Conservation (phyloP, 2,113 vertebrate species). For the Gopherus flavomarginatus region DNA sequence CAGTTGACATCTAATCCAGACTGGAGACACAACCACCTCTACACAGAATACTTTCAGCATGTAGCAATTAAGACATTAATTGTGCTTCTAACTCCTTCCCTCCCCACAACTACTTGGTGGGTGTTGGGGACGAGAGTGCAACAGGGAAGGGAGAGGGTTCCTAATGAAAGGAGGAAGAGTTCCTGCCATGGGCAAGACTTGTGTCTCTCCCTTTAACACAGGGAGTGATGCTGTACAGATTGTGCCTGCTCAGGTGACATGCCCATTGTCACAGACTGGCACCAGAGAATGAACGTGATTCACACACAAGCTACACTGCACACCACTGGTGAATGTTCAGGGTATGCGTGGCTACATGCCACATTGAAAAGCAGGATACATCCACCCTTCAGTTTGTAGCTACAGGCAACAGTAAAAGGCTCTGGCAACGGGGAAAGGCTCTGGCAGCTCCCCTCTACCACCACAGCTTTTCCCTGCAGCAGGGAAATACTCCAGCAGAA, state of each 20-base stretch:
- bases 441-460: neutral
- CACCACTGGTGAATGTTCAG: neutral
- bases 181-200: neutral
- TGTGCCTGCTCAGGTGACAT: rapidly evolving
- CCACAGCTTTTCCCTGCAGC: neutral
- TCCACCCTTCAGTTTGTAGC: neutral
- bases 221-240: rapidly evolving
- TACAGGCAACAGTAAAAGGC: neutral
- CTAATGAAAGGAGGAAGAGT: neutral
- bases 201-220: neutral
- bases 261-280: neutral
- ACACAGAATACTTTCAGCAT: neutral
- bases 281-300: neutral
- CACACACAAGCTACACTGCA: neutral
- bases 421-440: neutral
- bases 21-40: neutral
- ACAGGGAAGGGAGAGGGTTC: neutral
- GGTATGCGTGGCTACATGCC: neutral
- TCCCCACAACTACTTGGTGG: neutral
- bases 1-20: neutral
- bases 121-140: no score
- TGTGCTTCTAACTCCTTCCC: neutral
- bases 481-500: neutral
- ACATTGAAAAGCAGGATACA: neutral
- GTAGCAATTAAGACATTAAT: neutral